phyloP scores from a whole-genome alignment of 2,888 invertebrate species.

The Matsumyia berberina region DNA sequence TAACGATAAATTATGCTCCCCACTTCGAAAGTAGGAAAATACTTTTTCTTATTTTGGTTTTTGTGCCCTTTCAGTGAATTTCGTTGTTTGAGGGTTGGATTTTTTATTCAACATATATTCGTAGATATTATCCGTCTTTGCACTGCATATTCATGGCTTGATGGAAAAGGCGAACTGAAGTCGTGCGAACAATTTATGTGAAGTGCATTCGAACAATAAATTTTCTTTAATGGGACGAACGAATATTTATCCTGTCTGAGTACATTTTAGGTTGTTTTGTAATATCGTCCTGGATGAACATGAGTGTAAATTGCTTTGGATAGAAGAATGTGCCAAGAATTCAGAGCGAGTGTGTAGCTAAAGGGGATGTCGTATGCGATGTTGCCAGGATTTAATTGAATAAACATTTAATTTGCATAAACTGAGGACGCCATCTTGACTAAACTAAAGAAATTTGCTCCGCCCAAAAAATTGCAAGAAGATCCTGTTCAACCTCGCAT shows the following conservation, averaged over 20 bases:
- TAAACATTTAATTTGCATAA: too few species aligned
- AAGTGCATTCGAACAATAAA: constrained; percentile 69
- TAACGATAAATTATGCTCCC: constrained; percentile 69
- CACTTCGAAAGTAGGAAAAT: constrained; percentile 25
- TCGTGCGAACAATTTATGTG: constrained; percentile 65
- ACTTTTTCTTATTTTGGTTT: constrained; percentile 18
- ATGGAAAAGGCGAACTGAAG: constrained; percentile 30
- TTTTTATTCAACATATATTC: constrained; percentile 18
- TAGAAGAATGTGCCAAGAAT: constrained; percentile 6
- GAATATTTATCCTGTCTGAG: constrained; percentile 71
- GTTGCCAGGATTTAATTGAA: neutral
- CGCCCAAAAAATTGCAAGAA: too few species aligned
- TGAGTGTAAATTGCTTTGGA: constrained; percentile 34
- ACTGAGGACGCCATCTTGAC: too few species aligned
- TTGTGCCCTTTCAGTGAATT: constrained; percentile 38
- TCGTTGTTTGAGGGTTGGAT: neutral
- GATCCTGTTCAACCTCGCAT: too few species aligned
- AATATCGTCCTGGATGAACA: constrained; percentile 38
- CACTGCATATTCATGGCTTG: constrained; percentile 61
- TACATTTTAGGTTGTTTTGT: constrained; percentile 61
- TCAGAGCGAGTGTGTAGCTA: neutral
- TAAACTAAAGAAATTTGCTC: too few species aligned
- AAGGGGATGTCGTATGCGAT: neutral
- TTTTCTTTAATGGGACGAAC: constrained; percentile 67
- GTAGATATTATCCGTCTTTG: constrained; percentile 30